Evolutionary conservation across 2,113 vertebrate genomes (phyloP).

Genomic region (western clawed frog (Xenopus tropicalis)): UCB_Xtro_10.0 CM004450.2:56678501-56679000

Average conservation of each 20-base stretch:
- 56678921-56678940: neutral
- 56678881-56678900: constrained; percentile 8
- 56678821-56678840: constrained; percentile 14
- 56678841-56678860: constrained; percentile 9
- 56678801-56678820: constrained; percentile 23
- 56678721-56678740: constrained; percentile 31
- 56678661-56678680: constrained; percentile 19
- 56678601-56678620: neutral
- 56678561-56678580: neutral
- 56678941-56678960: constrained; percentile 8
- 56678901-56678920: constrained; percentile 2
- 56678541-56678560: too few relatives aligned
- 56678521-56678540: too few relatives aligned
- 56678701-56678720: constrained; percentile 26
- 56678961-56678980: too few relatives aligned
- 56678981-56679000: too few relatives aligned
- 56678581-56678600: neutral
- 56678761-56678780: constrained; percentile 29
- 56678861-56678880: constrained; percentile 22
- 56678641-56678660: constrained; percentile 3
- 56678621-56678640: constrained; percentile 7
- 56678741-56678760: constrained; percentile 17
- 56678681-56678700: constrained; percentile 15
- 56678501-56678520: neutral
- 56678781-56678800: constrained; percentile 16